Conservation (phyloP, 92 coral and sea anemone genomes). For the Siderastrea radians region DNA sequence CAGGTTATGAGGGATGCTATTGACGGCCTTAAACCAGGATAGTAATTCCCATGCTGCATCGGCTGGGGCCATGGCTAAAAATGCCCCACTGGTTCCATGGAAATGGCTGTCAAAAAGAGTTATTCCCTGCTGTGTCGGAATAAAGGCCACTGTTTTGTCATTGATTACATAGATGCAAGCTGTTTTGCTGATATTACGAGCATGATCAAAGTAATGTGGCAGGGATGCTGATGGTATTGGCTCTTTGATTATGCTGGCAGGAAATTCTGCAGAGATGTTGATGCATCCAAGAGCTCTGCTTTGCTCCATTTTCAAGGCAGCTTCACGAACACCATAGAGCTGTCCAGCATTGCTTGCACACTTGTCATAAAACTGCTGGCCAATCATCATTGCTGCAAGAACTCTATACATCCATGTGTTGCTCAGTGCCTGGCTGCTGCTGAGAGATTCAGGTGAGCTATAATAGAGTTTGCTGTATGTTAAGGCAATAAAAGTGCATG, state of each 20-base stretch:
- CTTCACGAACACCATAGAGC: conserved; percentile 12
- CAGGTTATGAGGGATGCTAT: conserved; percentile 39
- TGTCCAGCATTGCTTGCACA: conserved; percentile 5
- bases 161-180: conserved; percentile 25
- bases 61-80: conserved; percentile 33
- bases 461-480: conserved; percentile 14
- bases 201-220: too few relatives aligned
- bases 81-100: conserved; percentile 47
- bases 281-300: too few relatives aligned
- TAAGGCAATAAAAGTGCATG: conserved; percentile 11
- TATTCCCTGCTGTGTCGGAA: conserved; percentile 33
- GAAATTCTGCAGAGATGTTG: too few relatives aligned
- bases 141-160: conserved; percentile 41
- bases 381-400: conserved; percentile 6
- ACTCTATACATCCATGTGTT: conserved; percentile 11
- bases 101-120: conserved; percentile 40
- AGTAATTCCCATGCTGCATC: conserved; percentile 43
- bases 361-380: conserved; percentile 19
- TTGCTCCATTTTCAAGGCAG: neutral
- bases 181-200: neutral
- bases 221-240: too few relatives aligned
- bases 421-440: conserved; percentile 3
- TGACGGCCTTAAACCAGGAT: conserved; percentile 25
- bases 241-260: too few relatives aligned
- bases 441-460: conserved; percentile 16